Evolutionary conservation across 1,140 invertebrate species (phyloP).

Genomic region (Bilobella aurantiaca): DNA sequence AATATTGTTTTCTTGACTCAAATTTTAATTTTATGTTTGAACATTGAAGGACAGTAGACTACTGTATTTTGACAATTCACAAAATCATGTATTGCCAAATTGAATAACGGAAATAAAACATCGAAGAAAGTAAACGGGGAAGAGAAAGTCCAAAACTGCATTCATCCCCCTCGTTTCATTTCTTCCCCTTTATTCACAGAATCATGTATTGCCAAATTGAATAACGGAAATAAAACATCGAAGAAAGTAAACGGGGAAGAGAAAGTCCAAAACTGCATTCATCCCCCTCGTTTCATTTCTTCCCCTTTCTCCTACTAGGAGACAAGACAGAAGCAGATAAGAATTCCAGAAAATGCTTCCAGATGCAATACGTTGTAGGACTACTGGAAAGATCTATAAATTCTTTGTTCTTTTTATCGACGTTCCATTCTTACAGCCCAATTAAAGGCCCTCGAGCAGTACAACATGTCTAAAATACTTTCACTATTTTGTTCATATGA

Average conservation of each 20-base stretch:
- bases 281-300: not conserved
- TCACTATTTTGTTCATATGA: too few species aligned
- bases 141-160: not conserved
- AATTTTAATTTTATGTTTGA: too few species aligned
- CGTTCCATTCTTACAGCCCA: not conserved
- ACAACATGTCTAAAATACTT: too few species aligned
- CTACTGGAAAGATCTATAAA: not conserved
- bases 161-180: not conserved
- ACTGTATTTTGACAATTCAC: too few species aligned
- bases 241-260: not conserved
- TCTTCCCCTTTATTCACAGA: too few species aligned
- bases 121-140: not conserved
- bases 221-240: not conserved
- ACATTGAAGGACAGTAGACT: too few species aligned
- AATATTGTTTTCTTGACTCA: too few species aligned
- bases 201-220: not conserved
- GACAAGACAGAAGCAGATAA: not conserved
- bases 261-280: not conserved
- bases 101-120: not conserved
- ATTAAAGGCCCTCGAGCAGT: not conserved
- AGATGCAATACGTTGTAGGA: not conserved
- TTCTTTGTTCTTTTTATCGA: conserved; percentile 3
- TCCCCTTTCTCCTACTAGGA: not conserved
- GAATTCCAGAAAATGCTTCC: not conserved
- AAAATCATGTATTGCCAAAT: not conserved